A percentile compares a stretch with the other conserved stretches of the same genome.
These are phyloP conservation scores for Chascanopsetta lugubris DNA, from an alignment of 2,113 vertebrate species.

Conservation along the genomic window DNA sequence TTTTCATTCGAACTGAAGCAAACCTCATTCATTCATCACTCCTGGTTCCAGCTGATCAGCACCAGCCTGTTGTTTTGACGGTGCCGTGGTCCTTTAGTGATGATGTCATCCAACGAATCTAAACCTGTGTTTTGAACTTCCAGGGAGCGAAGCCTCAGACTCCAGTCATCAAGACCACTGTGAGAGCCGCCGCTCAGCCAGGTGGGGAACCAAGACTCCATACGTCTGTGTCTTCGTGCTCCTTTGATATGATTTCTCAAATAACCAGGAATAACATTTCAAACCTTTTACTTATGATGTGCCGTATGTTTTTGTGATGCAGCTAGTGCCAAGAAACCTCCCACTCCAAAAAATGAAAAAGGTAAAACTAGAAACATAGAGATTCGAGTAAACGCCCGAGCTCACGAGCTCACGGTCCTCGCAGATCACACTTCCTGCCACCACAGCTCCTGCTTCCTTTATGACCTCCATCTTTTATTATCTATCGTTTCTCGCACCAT, in stretches of 20 bases:
- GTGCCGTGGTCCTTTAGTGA: too few species aligned
- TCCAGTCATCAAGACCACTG: constrained; percentile 85
- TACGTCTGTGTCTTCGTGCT: not conserved
- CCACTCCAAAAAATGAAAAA: constrained; percentile 82
- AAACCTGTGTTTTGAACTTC: constrained; percentile 11
- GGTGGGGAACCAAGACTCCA: constrained; percentile 27
- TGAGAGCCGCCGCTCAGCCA: constrained; percentile 80
- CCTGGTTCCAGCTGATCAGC: too few species aligned
- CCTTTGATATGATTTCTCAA: not conserved
- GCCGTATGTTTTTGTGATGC: constrained; percentile 69
- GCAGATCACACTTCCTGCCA: constrained; percentile 41
- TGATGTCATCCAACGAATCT: too few species aligned
- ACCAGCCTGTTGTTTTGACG: too few species aligned
- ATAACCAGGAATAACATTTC: not conserved
- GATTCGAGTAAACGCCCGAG: constrained; percentile 22
- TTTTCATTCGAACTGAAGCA: not conserved
- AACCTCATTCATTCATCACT: not conserved
- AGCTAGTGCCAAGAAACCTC: constrained; percentile 86
- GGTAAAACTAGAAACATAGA: constrained; percentile 69
- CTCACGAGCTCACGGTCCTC: not conserved
- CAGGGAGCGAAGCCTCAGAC: constrained; percentile 83
- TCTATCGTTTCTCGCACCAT: not conserved
- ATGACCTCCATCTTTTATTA: not conserved
- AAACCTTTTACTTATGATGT: constrained; percentile 44
- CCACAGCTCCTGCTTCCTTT: not conserved